Base-by-base conservation (phyloP, 2,113 vertebrate species). In the Psettodes erumei region DNA sequence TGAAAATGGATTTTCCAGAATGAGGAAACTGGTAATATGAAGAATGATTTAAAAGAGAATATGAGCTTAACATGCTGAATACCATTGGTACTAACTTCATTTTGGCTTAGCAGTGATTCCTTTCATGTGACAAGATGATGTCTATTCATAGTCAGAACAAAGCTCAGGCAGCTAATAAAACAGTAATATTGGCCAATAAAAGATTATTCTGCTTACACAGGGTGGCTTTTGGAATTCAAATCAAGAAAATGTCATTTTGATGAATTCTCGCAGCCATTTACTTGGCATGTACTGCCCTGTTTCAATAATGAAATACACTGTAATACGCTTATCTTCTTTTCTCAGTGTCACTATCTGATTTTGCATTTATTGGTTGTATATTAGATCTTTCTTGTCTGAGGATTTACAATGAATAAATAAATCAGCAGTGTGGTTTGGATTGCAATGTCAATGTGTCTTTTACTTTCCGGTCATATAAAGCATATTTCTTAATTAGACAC, bases 101-200 rank as follows among this genome's bases (percentile, higher is more conserved):
- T 89, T 73, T 72, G 54, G 63, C 59, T 79, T 65, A 47, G 38
- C 72, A 63, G 60, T 35, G 63, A 54, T 68, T 88, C 51, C 82
- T 69, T 88, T 84, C 55, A 71, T 65, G 50, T 61, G 37, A 54
- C 60, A 80, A 67, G 56, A 88, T 85, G 64, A 85, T 56, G 71
- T 47, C 68, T 72, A 69, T 88, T 89, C 76, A 86, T 13, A 60
- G 61, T 30, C 66, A 65, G 77, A 82, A 87, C 82, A 90, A 86
- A 88, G 83, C 69, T 37, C 27, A 9, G 53, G 48, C 75, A 75
- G 81, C 76, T 88, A 85, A 89, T 87, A 87, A 90, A 87, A 90
- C 85, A 86, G 68, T 87, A 75, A 81, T 86, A 85, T 72, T 61
- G 70, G 79, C 75, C 67, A 78, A 83, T 70, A 59, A 40, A 60